Conservation (phyloP, 2,888 invertebrate species). For the Thecocarcelia acutangulata region DNA sequence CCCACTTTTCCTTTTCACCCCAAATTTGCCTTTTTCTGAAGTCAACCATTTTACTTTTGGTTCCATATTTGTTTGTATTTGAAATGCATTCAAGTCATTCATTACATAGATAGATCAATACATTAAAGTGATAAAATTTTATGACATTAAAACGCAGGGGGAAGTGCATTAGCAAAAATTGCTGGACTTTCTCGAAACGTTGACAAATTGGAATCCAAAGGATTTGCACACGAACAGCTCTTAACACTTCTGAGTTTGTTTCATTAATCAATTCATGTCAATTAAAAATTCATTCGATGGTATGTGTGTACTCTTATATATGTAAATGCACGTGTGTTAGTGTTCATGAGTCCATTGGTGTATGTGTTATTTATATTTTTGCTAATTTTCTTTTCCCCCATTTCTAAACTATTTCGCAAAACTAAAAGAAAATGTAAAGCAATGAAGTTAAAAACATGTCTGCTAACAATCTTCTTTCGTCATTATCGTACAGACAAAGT, state of each 20-base stretch:
- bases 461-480: conserved; percentile 43
- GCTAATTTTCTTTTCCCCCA: not conserved
- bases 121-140: conserved; percentile 49
- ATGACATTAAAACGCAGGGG: not conserved
- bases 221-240: conserved; percentile 12
- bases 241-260: not conserved
- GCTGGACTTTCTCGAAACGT: conserved; percentile 14
- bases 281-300: not conserved
- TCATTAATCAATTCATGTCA: conserved; percentile 37
- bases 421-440: conserved; percentile 1
- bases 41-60: no score
- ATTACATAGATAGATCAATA: conserved; percentile 45
- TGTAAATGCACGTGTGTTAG: no score
- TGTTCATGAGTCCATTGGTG: no score
- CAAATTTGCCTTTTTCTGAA: no score
- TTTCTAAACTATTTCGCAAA: conserved; percentile 16
- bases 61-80: no score
- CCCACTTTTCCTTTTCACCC: no score
- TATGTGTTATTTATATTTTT: not conserved
- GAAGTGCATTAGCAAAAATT: not conserved
- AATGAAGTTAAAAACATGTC: conserved; percentile 32
- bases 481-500: conserved; percentile 43
- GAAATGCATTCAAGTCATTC: no score
- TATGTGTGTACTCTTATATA: not conserved
- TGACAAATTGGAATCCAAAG: conserved; percentile 26